Evolutionary conservation across 2,888 invertebrate genomes (phyloP), one percentile per base, ranked within the genome.

Genomic region (Drosophila paracracens): DNA sequence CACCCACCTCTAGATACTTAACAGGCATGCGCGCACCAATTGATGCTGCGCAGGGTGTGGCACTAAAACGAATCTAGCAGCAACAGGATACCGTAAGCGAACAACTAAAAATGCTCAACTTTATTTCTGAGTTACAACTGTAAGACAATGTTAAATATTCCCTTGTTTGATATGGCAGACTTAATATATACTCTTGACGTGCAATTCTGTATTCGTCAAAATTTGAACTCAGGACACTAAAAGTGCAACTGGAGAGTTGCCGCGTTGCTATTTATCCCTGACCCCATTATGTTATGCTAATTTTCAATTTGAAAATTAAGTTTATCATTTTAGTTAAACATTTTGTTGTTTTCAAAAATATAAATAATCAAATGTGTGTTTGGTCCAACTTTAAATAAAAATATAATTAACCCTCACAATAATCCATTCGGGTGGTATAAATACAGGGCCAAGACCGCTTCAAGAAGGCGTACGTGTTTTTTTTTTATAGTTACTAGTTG

Each of bases 11-110:
- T 21, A 27, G 27, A 18, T 38, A 50, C 43, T 60, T 65, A 59
- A 54, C 65, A 54, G 52, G 62, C 48, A 40, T 59, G 59, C 70
- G 74, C 79, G 65, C 72, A 62, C 62, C 40, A 68, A 66, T 67
- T 43, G 58, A 59, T 35, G 66, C 56, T 77, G 76, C 76, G 76
- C 81, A 83, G 82, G 82, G 82, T 83, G 82, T 82, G 81, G 81
- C 82, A 80, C 56, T 31, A 52, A 60, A 65, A 74, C 5, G 3
- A 58, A 51, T 56, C 57, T 64, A 69, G 57, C 50, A 25, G 2
- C 25, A 67, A 31, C 52, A 36, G 46, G 63, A 69, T 56, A 69
- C 60, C 43, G 10, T 51, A 29, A 29, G 29, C 29, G 11, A 5
- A 25, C 21, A 11, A n/a, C 10, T 13, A 16, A 48, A 25, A 21